A percentile compares a stretch with the other conserved stretches of the same genome.
Evolutionary conservation across 2,888 invertebrate genomes (phyloP).

Genomic region (Tipula lateralis): DNA sequence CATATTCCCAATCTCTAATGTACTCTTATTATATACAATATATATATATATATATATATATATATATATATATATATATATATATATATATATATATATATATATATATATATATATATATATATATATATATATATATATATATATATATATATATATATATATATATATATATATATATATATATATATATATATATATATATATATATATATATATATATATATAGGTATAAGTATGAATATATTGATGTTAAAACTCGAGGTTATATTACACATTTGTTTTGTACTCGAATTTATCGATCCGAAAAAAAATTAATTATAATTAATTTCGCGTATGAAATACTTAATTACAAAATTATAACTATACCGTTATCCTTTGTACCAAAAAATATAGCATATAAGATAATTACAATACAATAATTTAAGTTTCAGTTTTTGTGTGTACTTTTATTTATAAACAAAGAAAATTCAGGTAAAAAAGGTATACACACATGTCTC

Average conservation of each 20-base stretch:
- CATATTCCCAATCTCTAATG: background rate
- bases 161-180: too few relatives aligned
- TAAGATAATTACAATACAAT: conserved; percentile 11
- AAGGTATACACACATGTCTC: background rate
- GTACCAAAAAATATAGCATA: background rate
- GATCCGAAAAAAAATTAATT: background rate
- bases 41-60: too few relatives aligned
- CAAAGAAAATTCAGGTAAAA: conserved; percentile 12
- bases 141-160: too few relatives aligned
- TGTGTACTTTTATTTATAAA: background rate
- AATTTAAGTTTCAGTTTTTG: background rate
- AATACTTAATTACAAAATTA: conserved; percentile 5
- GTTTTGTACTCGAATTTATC: background rate
- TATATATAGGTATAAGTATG: too few relatives aligned
- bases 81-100: too few relatives aligned
- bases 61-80: too few relatives aligned
- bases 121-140: too few relatives aligned
- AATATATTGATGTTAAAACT: too few relatives aligned
- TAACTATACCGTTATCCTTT: conserved; percentile 15
- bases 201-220: too few relatives aligned
- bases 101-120: too few relatives aligned
- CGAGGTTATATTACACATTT: background rate
- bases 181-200: too few relatives aligned
- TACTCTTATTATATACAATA: background rate
- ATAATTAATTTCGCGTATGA: conserved; percentile 14